Evolutionary conservation across 2,888 invertebrate species (phyloP), one percentile per base, ranked within the genome.

Genomic region (Beris morrisii): DNA sequence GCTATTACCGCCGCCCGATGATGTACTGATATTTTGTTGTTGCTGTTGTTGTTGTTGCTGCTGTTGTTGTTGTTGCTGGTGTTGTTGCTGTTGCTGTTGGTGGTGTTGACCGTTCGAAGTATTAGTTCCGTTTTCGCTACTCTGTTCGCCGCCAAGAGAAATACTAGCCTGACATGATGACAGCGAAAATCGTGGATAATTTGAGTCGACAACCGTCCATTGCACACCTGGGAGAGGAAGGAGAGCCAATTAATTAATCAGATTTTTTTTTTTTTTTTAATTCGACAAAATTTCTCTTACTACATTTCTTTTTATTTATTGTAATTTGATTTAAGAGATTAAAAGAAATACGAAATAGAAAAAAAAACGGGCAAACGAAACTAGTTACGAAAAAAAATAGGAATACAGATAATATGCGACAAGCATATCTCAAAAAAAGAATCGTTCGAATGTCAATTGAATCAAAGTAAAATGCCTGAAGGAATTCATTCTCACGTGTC

Each of bases 161-260:
- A 79, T 75, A 76, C 77, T 79, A 71, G 84, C 79, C 77, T 87
- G 87, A 81, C 87, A 85, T 79, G 88, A 86, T 76, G 88, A 82
- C 79, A 84, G 84, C 79, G 87, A 84, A 83, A 88, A 90, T 79
- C 90, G 87, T 79, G 89, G 85, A 82, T 89, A 90, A 78, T 87
- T 86, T 82, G 90, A 88, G 84, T 91, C 91, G 87, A 91, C 86
- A 84, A 91, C 88, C 82, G 88, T 88, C 91, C 91, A 91, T 84
- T 90, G 91, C 83, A 89, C 87, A 85, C 90, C 91, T 91, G 88
- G 86, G 87, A 86, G 83, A 83, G 83, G 83, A 82, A 79, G 77
- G 79, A 78, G 78, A 75, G 74, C 74, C 74, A 73, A 73, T 72
- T 68, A 69, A 68, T 69, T 66, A 65, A 48, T 38, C 44, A 50